Conservation (phyloP, 1,140 invertebrate genomes). For the Drosophila orosa region DNA sequence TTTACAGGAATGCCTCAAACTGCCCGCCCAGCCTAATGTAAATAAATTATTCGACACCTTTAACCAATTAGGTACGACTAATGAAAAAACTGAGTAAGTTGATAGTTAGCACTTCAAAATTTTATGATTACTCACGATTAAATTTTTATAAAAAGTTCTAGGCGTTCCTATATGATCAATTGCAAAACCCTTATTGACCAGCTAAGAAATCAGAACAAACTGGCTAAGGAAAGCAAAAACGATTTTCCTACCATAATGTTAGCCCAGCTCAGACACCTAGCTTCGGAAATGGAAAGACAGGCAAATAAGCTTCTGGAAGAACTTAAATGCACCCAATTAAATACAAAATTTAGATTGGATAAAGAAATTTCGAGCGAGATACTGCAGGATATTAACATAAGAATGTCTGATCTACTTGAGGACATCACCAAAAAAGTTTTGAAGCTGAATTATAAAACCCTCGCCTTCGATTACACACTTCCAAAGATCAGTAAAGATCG, state of each 20-base stretch:
- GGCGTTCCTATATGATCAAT: neutral
- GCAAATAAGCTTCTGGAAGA: neutral
- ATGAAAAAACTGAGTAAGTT: neutral
- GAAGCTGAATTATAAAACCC: neutral
- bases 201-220: neutral
- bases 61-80: neutral
- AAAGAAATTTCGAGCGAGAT: neutral
- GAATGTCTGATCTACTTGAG: too few relatives aligned
- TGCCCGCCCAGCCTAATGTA: neutral
- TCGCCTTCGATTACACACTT: neutral
- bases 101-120: too few relatives aligned
- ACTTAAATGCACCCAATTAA: neutral
- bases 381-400: too few relatives aligned
- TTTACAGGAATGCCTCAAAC: too few relatives aligned
- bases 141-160: neutral
- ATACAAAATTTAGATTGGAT: neutral
- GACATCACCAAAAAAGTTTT: neutral
- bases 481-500: neutral
- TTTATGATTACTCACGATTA: neutral
- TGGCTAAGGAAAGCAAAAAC: neutral
- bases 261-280: fast-evolving
- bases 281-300: neutral
- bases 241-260: neutral
- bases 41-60: neutral
- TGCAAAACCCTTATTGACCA: neutral